phyloP scores from a whole-genome alignment of 1,140 invertebrate species.

The Drosophila quadrilineata region DNA sequence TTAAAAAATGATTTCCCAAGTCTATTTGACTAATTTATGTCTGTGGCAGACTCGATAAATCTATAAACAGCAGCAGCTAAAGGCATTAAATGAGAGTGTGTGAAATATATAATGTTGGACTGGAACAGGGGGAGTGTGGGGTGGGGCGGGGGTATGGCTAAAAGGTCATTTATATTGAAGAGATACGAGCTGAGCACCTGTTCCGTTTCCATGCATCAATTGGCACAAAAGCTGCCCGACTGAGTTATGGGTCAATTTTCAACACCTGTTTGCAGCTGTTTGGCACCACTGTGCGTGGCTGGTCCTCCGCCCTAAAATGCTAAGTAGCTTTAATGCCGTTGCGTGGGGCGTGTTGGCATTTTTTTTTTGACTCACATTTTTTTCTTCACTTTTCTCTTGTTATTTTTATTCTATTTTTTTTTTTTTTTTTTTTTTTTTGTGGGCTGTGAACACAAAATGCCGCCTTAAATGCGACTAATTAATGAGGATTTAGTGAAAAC shows the following conservation, averaged over 20 bases:
- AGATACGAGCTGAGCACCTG: constrained; percentile 41
- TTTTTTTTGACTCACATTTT: background rate
- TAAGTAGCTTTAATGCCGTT: constrained; percentile 72
- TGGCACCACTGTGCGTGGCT: constrained; percentile 48
- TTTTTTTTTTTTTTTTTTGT: constrained; percentile 26
- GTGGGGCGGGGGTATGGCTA: no score
- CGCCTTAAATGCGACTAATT: constrained; percentile 78
- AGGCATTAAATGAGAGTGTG: no score
- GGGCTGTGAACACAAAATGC: constrained; percentile 50
- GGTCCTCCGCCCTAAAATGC: constrained; percentile 34
- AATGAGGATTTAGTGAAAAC: constrained; percentile 79
- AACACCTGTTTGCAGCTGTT: constrained; percentile 62
- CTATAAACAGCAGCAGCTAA: constrained; percentile 22
- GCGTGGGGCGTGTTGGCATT: constrained; percentile 44
- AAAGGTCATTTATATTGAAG: no score
- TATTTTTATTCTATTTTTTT: background rate
- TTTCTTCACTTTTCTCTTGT: constrained; percentile 26
- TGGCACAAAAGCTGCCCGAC: constrained; percentile 44
- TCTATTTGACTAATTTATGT: constrained; percentile 28
- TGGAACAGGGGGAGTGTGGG: no score
- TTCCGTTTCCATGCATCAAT: constrained; percentile 61
- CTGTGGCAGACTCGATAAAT: constrained; percentile 8
- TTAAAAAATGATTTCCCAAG: background rate
- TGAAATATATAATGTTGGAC: no score
- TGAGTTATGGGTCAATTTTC: constrained; percentile 63